Evolutionary conservation across 2,888 invertebrate species (phyloP).

Genomic region (Therioaphis trifolii): DNA sequence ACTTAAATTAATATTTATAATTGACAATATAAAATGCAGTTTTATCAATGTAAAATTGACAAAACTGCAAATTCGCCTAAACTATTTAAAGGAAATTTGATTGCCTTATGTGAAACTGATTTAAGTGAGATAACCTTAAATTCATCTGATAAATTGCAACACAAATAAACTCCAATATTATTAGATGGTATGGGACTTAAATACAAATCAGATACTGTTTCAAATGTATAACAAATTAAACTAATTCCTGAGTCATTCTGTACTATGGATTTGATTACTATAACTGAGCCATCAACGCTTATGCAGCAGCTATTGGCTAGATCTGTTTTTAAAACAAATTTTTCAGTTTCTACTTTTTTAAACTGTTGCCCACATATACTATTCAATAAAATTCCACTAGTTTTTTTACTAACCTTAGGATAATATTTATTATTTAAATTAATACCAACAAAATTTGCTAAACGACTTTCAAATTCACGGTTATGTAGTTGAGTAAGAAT

Average conservation of each 20-base stretch:
- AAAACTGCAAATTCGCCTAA: not conserved
- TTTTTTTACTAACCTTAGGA: not conserved
- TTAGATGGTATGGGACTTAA: slow-evolving; percentile 1
- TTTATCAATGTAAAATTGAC: slow-evolving; percentile 8
- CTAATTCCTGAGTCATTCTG: too few relatives aligned
- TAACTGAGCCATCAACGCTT: slow-evolving; percentile 3
- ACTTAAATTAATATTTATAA: slow-evolving; percentile 1
- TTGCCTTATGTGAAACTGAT: not conserved
- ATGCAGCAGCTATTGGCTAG: not conserved
- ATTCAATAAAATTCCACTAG: slow-evolving; percentile 5
- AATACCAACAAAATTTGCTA: not conserved
- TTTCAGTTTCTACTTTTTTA: not conserved
- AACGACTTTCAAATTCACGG: not conserved
- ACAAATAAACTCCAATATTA: not conserved
- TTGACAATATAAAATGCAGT: not conserved
- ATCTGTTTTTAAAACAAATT: slow-evolving; percentile 2
- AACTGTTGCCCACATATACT: not conserved
- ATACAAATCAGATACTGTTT: not conserved
- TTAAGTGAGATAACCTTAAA: slow-evolving; percentile 1
- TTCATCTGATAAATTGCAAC: slow-evolving; percentile 2
- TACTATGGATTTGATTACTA: not conserved
- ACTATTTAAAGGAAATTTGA: slow-evolving; percentile 3
- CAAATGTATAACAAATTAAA: not conserved
- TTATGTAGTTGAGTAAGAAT: not conserved
- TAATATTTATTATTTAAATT: slow-evolving; percentile 17